A percentile compares a stretch with the other conserved stretches of the same genome.
Evolutionary conservation across 2,888 invertebrate species (phyloP).

Genomic region (Anorthoa munda): DNA sequence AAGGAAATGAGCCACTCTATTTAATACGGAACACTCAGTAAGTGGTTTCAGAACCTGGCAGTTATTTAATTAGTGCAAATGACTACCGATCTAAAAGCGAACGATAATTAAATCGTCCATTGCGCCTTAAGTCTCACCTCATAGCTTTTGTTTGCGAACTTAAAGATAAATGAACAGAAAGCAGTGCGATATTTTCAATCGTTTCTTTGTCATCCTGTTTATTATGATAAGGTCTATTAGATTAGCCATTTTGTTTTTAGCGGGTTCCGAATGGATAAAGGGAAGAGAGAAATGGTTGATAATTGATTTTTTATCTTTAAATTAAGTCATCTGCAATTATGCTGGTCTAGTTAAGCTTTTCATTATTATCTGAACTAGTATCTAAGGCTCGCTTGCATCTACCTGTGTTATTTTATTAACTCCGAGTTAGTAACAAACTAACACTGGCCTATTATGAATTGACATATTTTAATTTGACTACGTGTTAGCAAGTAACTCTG

Average conservation of each 20-base stretch:
- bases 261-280: constrained; percentile 21
- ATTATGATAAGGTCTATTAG: constrained; percentile 50
- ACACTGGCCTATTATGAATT: too few relatives aligned
- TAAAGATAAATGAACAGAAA: constrained; percentile 55
- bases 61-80: constrained; percentile 70
- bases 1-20: constrained; percentile 47
- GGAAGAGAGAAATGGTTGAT: background rate
- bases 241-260: constrained; percentile 49
- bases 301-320: background rate
- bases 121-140: constrained; percentile 43
- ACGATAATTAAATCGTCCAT: constrained; percentile 59
- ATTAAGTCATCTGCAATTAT: background rate
- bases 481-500: too few relatives aligned
- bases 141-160: constrained; percentile 62
- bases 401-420: too few relatives aligned
- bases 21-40: constrained; percentile 48
- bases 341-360: too few relatives aligned
- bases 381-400: too few relatives aligned
- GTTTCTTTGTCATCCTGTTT: constrained; percentile 50
- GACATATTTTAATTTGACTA: too few relatives aligned
- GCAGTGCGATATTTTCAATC: constrained; percentile 53
- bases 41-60: constrained; percentile 62
- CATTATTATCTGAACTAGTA: too few relatives aligned
- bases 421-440: too few relatives aligned
- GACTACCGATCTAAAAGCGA: constrained; percentile 64